Conservation (phyloP, 2,113 vertebrate genomes). For the Argyrosomus japonicus region DNA sequence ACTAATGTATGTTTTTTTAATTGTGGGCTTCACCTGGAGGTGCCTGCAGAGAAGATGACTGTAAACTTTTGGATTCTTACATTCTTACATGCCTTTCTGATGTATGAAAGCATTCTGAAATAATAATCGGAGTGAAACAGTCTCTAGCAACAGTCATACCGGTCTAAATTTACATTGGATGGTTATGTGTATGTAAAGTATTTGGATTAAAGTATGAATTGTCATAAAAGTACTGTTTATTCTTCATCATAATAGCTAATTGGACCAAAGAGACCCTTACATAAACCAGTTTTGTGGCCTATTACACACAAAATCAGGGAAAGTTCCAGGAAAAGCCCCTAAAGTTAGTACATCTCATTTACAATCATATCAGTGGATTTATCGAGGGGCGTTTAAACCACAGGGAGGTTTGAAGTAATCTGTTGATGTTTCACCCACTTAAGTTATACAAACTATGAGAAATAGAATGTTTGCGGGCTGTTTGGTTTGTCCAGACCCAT, state of each 20-base stretch:
- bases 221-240: not conserved
- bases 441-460: slow-evolving; percentile 38
- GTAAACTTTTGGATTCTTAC: not conserved
- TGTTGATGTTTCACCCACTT: slow-evolving; percentile 71
- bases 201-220: not conserved
- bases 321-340: slow-evolving; percentile 61
- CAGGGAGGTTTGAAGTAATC: slow-evolving; percentile 62
- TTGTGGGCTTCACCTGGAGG: slow-evolving; percentile 2
- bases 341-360: slow-evolving; percentile 26
- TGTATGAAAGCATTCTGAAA: not conserved
- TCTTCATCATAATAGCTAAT: not conserved
- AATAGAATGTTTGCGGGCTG: slow-evolving; percentile 43
- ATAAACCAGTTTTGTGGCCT: not conserved
- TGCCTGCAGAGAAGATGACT: not conserved
- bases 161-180: too few relatives aligned
- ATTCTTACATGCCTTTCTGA: not conserved
- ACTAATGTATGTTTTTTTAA: slow-evolving; percentile 12
- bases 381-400: slow-evolving; percentile 54
- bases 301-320: slow-evolving; percentile 10
- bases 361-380: slow-evolving; percentile 46
- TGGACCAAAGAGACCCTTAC: not conserved
- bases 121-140: not conserved
- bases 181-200: not conserved
- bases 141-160: not conserved
- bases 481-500: slow-evolving; percentile 51